Percentiles rank a stretch among this genome's conserved stretches.
phyloP scores from a whole-genome alignment of 2,797 vertebrate species.

The Prunella strophiata region DNA sequence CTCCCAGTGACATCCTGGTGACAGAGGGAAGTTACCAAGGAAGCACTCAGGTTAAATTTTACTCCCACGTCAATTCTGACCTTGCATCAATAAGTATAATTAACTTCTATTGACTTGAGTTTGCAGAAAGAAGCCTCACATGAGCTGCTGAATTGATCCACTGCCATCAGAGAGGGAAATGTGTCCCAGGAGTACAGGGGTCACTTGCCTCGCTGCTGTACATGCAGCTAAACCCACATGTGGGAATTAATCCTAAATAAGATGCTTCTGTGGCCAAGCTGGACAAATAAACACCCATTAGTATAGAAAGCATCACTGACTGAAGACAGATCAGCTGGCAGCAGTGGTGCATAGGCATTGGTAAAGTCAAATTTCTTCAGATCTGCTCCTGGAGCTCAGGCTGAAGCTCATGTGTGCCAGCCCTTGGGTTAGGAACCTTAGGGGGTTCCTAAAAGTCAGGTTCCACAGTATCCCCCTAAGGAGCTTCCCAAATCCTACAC shows the following conservation, averaged over 20 bases:
- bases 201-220: background rate
- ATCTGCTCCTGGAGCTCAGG: background rate
- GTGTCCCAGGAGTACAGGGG: background rate
- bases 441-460: background rate
- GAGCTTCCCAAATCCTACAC: background rate
- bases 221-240: background rate
- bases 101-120: background rate
- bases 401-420: accelerated
- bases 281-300: conserved; percentile 9
- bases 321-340: background rate
- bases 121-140: background rate
- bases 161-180: background rate
- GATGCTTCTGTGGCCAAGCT: background rate
- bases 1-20: background rate
- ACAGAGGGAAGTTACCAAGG: background rate
- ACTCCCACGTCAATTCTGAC: background rate
- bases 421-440: too few relatives aligned
- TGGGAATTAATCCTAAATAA: background rate
- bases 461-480: accelerated
- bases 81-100: background rate
- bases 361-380: background rate
- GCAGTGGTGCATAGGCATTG: background rate
- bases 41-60: background rate
- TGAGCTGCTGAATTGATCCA: background rate
- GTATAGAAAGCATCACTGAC: background rate